Base-by-base conservation (phyloP, 2,113 vertebrate species). In the Neodontobutis hainanensis region DNA sequence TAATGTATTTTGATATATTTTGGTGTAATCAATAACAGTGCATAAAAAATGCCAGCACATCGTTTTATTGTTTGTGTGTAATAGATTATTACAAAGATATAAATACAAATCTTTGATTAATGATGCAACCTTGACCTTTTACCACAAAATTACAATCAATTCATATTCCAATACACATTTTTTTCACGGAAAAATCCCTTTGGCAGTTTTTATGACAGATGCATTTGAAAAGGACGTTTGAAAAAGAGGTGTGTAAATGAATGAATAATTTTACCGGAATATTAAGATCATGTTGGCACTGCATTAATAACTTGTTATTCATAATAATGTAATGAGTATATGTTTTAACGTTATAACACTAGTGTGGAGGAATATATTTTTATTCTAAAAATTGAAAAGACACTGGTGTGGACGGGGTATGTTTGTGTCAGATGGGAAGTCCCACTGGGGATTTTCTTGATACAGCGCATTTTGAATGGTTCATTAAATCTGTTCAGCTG, bases 401-500 rank as follows among this genome's bases (percentile, higher is more conserved):
- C 32, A 55, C 36, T 15, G 36, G 35, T 55, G 52, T 38, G 34
- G 34, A 55, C 36, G 52, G 0, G 34, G 12, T 6, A 35, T 6
- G 34, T 55, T 55, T 55, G 52, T 55, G 52, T 55, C 34, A 38
- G 36, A 55, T 55, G 35, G 34, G 52, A 36, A 9, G 11, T n/a
- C 34, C 52, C 14, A 8, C 11, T 34, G 52, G 52, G 52, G 36
- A 36, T 55, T n/a, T 36, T 55, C 52, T n/a, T 38, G 34, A 55
- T 38, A 11, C 32, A 34, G 34, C 14, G 52, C 52, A 55, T 55
- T 55, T 55, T 36, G 52, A 55, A 55, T 15, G 52, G 34, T 38
- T 55, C 52, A 55, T 55, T 55, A 55, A 36, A 36, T 38, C 52
- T 36, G 52, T 14, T 34, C 52, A 55, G 52, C 36, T 55, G 52